These are phyloP conservation scores for Hyperoplus lanceolatus DNA, from an alignment of 2,797 vertebrate genomes.

Conservation along the genomic window DNA sequence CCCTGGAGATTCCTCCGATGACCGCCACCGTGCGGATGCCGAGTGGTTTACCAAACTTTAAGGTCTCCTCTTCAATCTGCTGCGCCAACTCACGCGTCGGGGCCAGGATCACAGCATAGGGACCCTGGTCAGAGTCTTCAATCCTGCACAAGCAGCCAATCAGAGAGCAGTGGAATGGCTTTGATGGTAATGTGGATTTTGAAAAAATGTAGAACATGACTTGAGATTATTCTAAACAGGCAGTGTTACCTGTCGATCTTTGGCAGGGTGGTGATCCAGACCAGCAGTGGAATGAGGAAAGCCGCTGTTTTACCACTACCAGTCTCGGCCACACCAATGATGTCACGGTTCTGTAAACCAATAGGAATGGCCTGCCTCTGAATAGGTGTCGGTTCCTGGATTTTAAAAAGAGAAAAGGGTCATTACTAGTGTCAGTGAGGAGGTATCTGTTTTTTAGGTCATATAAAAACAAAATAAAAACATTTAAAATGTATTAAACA, in stretches of 20 bases:
- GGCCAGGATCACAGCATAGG: constrained; percentile 96
- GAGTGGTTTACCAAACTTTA: constrained; percentile 97
- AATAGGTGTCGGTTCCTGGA: constrained; percentile 96
- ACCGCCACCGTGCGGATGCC: constrained; percentile 98
- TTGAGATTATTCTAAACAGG: neutral
- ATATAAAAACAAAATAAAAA: neutral
- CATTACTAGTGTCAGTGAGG: neutral
- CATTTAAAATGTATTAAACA: neutral
- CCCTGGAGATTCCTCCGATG: constrained; percentile 97
- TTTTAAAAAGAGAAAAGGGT: constrained; percentile 3
- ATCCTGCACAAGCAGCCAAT: constrained; percentile 84
- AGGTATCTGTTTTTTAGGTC: neutral
- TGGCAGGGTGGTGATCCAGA: constrained; percentile 98
- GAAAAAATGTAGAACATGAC: too few species aligned
- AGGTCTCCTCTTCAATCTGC: constrained; percentile 98
- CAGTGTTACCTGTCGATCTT: constrained; percentile 93
- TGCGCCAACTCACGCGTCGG: constrained; percentile 98
- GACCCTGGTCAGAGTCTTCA: constrained; percentile 97
- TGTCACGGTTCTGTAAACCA: constrained; percentile 97
- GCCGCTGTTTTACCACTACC: constrained; percentile 98
- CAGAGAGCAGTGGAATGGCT: neutral
- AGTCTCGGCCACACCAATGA: constrained; percentile 97
- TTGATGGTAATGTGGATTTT: neutral
- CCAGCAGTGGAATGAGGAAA: constrained; percentile 96
- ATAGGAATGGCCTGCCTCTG: constrained; percentile 99